Conservation (phyloP, 2,888 invertebrate species). For the Psylliodes chrysocephalus region DNA sequence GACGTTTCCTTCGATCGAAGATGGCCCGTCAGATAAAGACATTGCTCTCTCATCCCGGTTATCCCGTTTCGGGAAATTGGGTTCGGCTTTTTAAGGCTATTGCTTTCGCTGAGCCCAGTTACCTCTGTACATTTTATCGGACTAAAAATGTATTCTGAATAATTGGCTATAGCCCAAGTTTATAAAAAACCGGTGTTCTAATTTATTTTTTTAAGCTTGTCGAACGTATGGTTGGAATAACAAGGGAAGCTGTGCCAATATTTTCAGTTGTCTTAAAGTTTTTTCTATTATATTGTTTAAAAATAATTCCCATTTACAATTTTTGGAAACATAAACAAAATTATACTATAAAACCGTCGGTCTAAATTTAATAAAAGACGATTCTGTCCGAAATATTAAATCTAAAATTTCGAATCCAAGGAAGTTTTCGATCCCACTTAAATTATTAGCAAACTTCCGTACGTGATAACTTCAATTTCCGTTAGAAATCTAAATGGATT, state of each 20-base stretch:
- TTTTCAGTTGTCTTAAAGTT: too few relatives aligned
- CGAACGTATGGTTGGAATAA: too few relatives aligned
- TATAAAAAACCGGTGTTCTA: too few relatives aligned
- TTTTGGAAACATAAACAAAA: too few relatives aligned
- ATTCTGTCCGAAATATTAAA: conserved; percentile 19
- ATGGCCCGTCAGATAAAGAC: conserved; percentile 56
- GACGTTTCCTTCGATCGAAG: conserved; percentile 54
- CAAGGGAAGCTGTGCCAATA: too few relatives aligned
- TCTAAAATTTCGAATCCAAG: conserved; percentile 6
- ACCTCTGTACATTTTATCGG: conserved; percentile 5
- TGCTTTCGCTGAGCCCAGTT: conserved; percentile 27
- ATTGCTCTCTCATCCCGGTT: conserved; percentile 56
- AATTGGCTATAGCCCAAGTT: too few relatives aligned
- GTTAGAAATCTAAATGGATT: conserved; percentile 41
- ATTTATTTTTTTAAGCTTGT: too few relatives aligned
- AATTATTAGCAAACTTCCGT: conserved; percentile 44
- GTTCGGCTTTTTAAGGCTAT: conserved; percentile 42
- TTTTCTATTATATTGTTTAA: too few relatives aligned
- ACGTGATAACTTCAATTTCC: conserved; percentile 46
- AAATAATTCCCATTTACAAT: too few relatives aligned
- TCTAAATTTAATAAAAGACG: conserved; percentile 17
- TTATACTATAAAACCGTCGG: too few relatives aligned
- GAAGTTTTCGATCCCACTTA: conserved; percentile 35
- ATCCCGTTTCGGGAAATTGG: conserved; percentile 57
- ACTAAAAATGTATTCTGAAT: background rate